phyloP scores from a whole-genome alignment of 2,797 vertebrate species.

The Nyctalus aviator region DNA sequence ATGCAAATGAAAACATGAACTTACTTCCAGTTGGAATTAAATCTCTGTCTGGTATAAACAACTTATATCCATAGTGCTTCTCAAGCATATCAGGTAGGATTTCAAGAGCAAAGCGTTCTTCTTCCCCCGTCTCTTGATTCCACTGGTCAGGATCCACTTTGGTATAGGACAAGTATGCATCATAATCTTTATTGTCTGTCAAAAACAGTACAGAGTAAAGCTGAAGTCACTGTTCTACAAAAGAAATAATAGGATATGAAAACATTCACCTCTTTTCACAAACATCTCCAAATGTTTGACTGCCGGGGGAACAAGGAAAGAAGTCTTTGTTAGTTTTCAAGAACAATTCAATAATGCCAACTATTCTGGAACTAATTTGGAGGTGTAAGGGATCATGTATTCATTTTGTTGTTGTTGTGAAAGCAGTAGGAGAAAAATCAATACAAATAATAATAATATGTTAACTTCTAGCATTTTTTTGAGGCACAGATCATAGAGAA shows the following conservation, averaged over 20 bases:
- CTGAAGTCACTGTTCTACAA: conserved; percentile 25
- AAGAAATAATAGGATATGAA: conserved; percentile 26
- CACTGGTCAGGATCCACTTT: conserved; percentile 99
- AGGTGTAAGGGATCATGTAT: conserved; percentile 79
- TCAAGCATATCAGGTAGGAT: conserved; percentile 98
- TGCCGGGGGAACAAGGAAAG: conserved; percentile 66
- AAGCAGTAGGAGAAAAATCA: conserved; percentile 79
- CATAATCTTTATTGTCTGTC: conserved; percentile 95
- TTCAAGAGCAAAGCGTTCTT: conserved; percentile 98
- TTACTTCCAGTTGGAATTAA: conserved; percentile 99
- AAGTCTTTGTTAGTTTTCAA: conserved; percentile 84
- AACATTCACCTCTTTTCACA: conserved; percentile 62
- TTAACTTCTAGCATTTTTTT: conserved; percentile 81
- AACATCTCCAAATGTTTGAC: conserved; percentile 50
- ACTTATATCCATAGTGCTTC: conserved; percentile 98
- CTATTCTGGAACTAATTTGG: conserved; percentile 81
- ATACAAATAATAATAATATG: conserved; percentile 84
- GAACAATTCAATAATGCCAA: conserved; percentile 70
- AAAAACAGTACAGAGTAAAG: conserved; percentile 73
- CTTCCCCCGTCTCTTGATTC: conserved; percentile 98
- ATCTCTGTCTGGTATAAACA: conserved; percentile 99
- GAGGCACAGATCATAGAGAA: conserved; percentile 69
- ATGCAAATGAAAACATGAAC: conserved; percentile 81
- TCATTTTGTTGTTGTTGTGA: conserved; percentile 78
- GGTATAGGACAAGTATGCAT: conserved; percentile 98